Percentiles rank a stretch among this genome's conserved stretches.
These are phyloP conservation scores for Xenopus petersii DNA, from an alignment of 2,797 vertebrate genomes.

Conservation along the genomic window DNA sequence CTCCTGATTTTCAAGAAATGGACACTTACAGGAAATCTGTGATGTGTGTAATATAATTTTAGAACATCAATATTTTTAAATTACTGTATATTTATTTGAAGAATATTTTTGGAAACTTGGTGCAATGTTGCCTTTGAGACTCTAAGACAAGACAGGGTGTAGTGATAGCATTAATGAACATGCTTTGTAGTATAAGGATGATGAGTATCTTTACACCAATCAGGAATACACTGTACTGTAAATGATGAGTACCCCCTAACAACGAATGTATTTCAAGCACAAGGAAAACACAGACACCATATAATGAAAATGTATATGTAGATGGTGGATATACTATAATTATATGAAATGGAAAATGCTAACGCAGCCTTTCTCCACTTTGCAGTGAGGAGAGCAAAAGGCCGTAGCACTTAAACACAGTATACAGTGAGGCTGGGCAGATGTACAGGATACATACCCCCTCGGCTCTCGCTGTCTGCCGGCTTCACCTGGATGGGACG, in stretches of 20 bases:
- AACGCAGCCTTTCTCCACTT: neutral
- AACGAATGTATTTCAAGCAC: neutral
- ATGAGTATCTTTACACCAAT: neutral
- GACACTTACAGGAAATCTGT: no score
- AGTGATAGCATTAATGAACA: neutral
- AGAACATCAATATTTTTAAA: no score
- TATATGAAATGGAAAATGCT: neutral
- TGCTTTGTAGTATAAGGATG: neutral
- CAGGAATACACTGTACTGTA: neutral
- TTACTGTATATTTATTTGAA: no score
- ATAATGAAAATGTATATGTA: neutral
- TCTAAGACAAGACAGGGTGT: no score
- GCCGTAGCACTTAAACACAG: neutral
- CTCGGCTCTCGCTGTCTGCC: constrained; percentile 96
- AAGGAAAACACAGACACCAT: neutral
- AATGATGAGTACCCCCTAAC: neutral
- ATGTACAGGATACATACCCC: constrained; percentile 79
- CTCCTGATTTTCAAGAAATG: no score
- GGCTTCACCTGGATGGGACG: constrained; percentile 99
- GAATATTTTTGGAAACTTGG: no score
- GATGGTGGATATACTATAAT: neutral
- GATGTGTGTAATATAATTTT: no score
- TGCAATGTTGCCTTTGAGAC: no score
- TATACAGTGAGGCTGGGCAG: constrained; percentile 4
- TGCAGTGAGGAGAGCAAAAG: neutral